Base-by-base conservation (phyloP, 2,888 invertebrate genomes). In the Frankliniella intonsa region DNA sequence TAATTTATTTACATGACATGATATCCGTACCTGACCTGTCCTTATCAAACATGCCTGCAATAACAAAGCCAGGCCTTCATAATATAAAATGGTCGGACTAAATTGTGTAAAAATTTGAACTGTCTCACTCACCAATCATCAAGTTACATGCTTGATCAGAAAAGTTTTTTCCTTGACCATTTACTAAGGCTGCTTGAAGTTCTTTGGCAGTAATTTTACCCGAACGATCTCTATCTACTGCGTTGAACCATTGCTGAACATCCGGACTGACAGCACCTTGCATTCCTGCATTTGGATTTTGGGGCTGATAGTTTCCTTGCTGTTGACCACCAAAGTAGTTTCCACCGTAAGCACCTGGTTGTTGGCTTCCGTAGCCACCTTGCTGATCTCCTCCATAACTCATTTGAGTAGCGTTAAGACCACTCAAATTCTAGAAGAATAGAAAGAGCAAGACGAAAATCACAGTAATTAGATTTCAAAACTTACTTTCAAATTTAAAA, bases 91-190 rank as follows among this genome's bases (percentile, higher is more conserved):
- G 22, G 1, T 22, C 5, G 5, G 38, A 38, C 55, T 62, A 0
- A 65, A 81, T n/a, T 0, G 12, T 25, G 25, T 9, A n/a, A 81
- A 19, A 81, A n/a, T 81, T 62, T 62, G 8, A 19, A 80, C 22
- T 12, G 80, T 10, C 27, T 11, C 62, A 84, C 87, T 86, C 88
- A 93, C 93, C 93, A 85, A 97, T 95, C 96, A 97, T 96, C 50
- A 97, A 89, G 85, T 92, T 92, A 87, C 96, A 97, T 12, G 96
- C 94, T 83, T 91, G 92, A 85, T 95, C 93, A 7, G 95, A 95
- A 87, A 95, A 95, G 83, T 92, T 91, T 85, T 94, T 91, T 19
- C 96, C 96, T 88, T 96, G 94, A 27, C 94, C 95, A 88, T 96
- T 97, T 27, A 95, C 92, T 76, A 97, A 89, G 0, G 96, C 97